Base-by-base conservation (phyloP, 2,113 vertebrate species). In the Perca flavescens region DNA sequence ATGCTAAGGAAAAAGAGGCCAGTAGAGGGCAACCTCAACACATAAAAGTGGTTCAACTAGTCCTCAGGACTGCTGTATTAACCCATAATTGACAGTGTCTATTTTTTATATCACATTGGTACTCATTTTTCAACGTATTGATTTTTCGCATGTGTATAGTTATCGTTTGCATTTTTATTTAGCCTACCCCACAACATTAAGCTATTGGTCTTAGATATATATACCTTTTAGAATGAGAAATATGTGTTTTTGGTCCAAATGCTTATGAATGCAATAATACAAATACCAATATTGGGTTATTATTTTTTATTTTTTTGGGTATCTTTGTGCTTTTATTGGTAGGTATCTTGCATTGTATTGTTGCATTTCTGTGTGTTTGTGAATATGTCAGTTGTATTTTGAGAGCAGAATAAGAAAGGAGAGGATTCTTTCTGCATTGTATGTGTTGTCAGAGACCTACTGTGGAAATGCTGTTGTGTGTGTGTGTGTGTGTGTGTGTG, bases 21-120 rank as follows among this genome's bases (percentile, higher is more conserved):
- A 93, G 80, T 71, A 95, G 94, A 88, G 93, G 90, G 94, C 89
- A 86, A 80, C 86, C 77, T 90, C 66, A 66, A 74, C 89, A 71
- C 89, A 87, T 16, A 57, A 21, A 73, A 71, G 13, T 6, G 13
- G 1, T 12, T 54, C 21, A 5, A 2, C 7, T n/a, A 11, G 16
- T 53, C 16, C 34, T 8, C 14, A 16, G 1, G 22, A 4, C 52
- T 36, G 34, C 54, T 40, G 6, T 7, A 14, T 56, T 17, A 54
- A 46, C 58, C 40, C 6, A 13, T 19, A 14, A 54, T 2, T n/a
- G 43, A 60, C 52, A 31, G 50, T 36, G 15, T 70, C 34, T 16
- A 4, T 28, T 58, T 50, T 34, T 1, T 57, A 3, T 54, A 34
- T 1, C 47, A 54, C 1, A 49, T 31, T 19, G 25, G 5, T 13